Percentiles rank a stretch among this genome's conserved stretches.
Evolutionary conservation across 2,888 invertebrate species (phyloP).

Genomic region (Ochropacha duplaris): DNA sequence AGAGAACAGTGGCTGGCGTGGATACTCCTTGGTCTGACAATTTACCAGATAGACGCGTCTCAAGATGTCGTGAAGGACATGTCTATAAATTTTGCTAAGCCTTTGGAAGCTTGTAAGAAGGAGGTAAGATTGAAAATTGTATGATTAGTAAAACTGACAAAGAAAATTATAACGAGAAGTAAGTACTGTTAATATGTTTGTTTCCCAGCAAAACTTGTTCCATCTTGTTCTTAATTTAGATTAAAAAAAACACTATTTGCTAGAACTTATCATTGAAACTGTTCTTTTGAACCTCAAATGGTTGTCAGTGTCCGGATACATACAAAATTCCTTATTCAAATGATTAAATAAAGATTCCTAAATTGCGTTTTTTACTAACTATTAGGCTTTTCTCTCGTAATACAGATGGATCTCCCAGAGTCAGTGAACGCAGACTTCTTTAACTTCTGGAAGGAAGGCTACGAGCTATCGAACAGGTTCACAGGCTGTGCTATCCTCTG

Average conservation of each 20-base stretch:
- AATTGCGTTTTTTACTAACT: too few relatives aligned
- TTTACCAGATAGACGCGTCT: slow-evolving; percentile 9
- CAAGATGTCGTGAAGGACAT: slow-evolving; percentile 27
- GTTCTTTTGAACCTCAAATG: too few relatives aligned
- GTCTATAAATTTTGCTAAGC: slow-evolving; percentile 26
- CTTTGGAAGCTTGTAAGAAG: slow-evolving; percentile 23
- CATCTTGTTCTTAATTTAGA: too few relatives aligned
- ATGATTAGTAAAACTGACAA: too few relatives aligned
- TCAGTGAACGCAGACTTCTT: slow-evolving; percentile 33
- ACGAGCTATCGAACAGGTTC: slow-evolving; percentile 20
- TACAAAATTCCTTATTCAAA: too few relatives aligned
- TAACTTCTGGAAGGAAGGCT: slow-evolving; percentile 37
- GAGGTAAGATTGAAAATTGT: slow-evolving; percentile 15
- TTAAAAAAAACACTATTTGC: too few relatives aligned
- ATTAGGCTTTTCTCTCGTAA: background rate
- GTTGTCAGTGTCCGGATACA: too few relatives aligned
- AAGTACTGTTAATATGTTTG: background rate
- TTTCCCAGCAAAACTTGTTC: too few relatives aligned
- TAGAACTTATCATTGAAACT: too few relatives aligned
- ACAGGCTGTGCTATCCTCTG: slow-evolving; percentile 47
- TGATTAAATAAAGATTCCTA: too few relatives aligned
- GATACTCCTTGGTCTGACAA: background rate
- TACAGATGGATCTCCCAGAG: slow-evolving; percentile 29
- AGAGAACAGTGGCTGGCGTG: background rate
- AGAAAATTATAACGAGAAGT: too few relatives aligned